Conservation (phyloP, 2,888 invertebrate species). For the Hemistola chrysoprasaria region DNA sequence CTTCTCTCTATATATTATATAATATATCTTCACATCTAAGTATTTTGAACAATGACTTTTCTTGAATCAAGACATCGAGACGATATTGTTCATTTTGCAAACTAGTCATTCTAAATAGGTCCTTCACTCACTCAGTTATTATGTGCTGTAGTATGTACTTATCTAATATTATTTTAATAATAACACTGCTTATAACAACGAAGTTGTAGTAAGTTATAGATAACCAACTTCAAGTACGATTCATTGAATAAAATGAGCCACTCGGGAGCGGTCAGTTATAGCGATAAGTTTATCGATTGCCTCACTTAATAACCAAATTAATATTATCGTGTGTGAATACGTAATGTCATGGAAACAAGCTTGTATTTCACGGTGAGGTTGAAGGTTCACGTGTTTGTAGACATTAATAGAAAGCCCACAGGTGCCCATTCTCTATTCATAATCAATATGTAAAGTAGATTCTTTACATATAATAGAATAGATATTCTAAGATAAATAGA, state of each 20-base stretch:
- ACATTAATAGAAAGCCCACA: constrained; percentile 22
- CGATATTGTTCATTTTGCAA: too few relatives aligned
- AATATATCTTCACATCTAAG: too few relatives aligned
- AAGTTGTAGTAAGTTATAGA: constrained; percentile 3
- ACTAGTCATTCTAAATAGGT: too few relatives aligned
- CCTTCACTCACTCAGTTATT: too few relatives aligned
- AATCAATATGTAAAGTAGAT: too few relatives aligned
- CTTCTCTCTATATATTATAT: too few relatives aligned
- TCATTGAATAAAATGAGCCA: constrained; percentile 9
- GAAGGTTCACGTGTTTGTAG: constrained; percentile 17
- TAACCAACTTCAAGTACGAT: constrained; percentile 5
- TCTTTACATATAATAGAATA: too few relatives aligned
- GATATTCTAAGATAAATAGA: too few relatives aligned
- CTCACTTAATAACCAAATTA: constrained; percentile 22
- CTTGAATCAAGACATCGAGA: too few relatives aligned
- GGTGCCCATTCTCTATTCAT: constrained; percentile 11
- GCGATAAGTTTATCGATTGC: constrained; percentile 57
- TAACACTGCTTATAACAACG: constrained; percentile 2
- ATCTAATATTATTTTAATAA: too few relatives aligned
- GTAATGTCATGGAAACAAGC: constrained; percentile 44
- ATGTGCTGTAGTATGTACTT: too few relatives aligned
- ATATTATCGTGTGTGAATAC: constrained; percentile 15
- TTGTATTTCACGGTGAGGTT: constrained; percentile 46
- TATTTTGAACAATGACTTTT: too few relatives aligned
- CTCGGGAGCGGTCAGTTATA: constrained; percentile 29